A percentile compares a stretch with the other conserved stretches of the same genome.
Conservation (phyloP, 1,140 invertebrate genomes). For the Rhizoglyphus robini region DNA sequence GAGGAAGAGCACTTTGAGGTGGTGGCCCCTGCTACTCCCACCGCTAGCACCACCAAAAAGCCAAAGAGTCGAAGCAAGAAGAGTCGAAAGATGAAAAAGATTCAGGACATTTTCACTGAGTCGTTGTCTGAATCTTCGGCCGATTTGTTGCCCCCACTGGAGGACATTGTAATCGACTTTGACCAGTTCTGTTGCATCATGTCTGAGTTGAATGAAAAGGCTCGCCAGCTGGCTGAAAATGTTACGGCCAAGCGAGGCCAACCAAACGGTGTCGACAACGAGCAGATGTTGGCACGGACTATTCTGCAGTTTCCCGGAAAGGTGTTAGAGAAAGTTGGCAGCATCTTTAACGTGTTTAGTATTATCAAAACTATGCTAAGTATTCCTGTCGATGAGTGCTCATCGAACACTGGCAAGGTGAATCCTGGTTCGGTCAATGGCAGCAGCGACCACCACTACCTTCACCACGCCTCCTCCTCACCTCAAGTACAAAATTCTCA, state of each 20-base stretch:
- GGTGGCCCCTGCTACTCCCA: background rate
- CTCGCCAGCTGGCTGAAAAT: background rate
- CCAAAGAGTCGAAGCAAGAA: constrained; percentile 2
- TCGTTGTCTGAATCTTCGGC: constrained; percentile 23
- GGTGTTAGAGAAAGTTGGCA: constrained; percentile 1
- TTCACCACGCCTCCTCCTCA: background rate
- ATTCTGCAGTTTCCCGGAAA: background rate
- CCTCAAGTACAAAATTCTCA: background rate
- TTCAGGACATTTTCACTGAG: background rate
- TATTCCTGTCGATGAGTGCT: background rate
- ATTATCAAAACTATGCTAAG: constrained; percentile 5
- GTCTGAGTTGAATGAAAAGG: constrained; percentile 35
- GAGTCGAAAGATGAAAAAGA: constrained; percentile 1
- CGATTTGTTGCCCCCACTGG: constrained; percentile 18
- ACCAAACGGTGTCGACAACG: background rate
- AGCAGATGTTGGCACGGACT: background rate
- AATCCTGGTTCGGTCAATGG: background rate
- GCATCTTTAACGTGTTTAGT: constrained; percentile 8
- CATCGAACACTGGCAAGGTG: background rate
- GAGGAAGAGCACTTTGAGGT: constrained; percentile 4
- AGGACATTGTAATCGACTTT: constrained; percentile 39
- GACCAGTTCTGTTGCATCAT: constrained; percentile 52
- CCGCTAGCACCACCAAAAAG: background rate
- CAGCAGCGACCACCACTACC: background rate
- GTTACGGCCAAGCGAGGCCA: background rate